These are phyloP conservation scores for Habrosyne pyritoides DNA, from an alignment of 2,888 invertebrate genomes.

Conservation along the genomic window DNA sequence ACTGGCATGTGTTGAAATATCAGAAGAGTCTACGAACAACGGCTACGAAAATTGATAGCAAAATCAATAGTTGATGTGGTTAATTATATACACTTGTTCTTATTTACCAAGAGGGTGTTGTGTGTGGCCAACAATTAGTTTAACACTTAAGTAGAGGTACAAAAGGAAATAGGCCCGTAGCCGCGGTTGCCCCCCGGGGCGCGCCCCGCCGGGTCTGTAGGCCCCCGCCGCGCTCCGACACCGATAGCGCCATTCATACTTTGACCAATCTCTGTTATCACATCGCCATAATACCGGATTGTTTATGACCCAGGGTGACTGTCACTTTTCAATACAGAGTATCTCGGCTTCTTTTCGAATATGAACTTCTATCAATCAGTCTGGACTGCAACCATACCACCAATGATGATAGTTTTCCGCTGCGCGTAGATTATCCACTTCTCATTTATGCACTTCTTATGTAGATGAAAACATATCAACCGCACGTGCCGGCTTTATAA, in stretches of 20 bases:
- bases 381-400: neutral
- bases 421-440: neutral
- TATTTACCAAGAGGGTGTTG: slow-evolving; percentile 34
- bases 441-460: neutral
- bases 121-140: slow-evolving; percentile 67
- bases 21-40: slow-evolving; percentile 39
- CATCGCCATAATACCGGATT: slow-evolving; percentile 50
- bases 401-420: neutral
- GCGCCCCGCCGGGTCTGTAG: slow-evolving; percentile 47
- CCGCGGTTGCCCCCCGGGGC: slow-evolving; percentile 42
- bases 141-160: slow-evolving; percentile 63
- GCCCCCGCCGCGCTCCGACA: slow-evolving; percentile 56
- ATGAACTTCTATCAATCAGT: neutral
- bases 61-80: slow-evolving; percentile 37
- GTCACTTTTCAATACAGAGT: slow-evolving; percentile 35
- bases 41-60: slow-evolving; percentile 19
- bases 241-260: slow-evolving; percentile 65
- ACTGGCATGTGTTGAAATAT: slow-evolving; percentile 48
- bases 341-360: neutral
- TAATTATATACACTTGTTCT: slow-evolving; percentile 24
- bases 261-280: slow-evolving; percentile 55
- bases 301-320: slow-evolving; percentile 52
- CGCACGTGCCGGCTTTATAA: slow-evolving; percentile 23
- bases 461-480: slow-evolving; percentile 13
- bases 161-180: slow-evolving; percentile 40